Evolutionary conservation across 2,113 vertebrate species (phyloP).

Genomic region (Centropus unirufus): DNA sequence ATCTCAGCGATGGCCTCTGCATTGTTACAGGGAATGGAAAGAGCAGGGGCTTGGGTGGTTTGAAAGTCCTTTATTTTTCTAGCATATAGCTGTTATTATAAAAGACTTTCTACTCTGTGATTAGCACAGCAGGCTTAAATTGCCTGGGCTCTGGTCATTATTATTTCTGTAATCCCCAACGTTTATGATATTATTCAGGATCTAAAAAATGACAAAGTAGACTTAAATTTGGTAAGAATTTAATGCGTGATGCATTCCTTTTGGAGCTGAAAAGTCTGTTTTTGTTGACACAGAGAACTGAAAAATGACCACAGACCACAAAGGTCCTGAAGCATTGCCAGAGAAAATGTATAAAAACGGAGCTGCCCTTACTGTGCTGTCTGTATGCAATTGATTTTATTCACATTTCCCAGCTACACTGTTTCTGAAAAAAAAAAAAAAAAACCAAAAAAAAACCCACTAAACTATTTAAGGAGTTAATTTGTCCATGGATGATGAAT

Average conservation of each 20-base stretch:
- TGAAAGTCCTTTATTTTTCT: slow-evolving; percentile 73
- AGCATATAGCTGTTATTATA: slow-evolving; percentile 67
- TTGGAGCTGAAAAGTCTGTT: slow-evolving; percentile 51
- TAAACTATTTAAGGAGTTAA: slow-evolving; percentile 37
- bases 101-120: slow-evolving; percentile 70
- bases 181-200: slow-evolving; percentile 51
- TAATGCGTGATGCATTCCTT: slow-evolving; percentile 67
- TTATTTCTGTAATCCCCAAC: slow-evolving; percentile 74
- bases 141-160: slow-evolving; percentile 73
- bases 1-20: not conserved
- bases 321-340: slow-evolving; percentile 29
- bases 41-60: slow-evolving; percentile 48
- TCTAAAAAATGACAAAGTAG: slow-evolving; percentile 45
- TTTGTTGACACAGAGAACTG: slow-evolving; percentile 70
- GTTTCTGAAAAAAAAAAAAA: too few relatives aligned
- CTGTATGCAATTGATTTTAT: slow-evolving; percentile 65
- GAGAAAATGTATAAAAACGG: slow-evolving; percentile 63
- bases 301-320: slow-evolving; percentile 70
- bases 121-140: slow-evolving; percentile 76
- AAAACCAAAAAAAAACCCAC: slow-evolving; percentile 15
- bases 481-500: slow-evolving; percentile 32
- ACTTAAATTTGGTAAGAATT: slow-evolving; percentile 56
- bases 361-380: slow-evolving; percentile 52
- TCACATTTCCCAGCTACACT: slow-evolving; percentile 38
- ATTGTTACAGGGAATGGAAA: slow-evolving; percentile 30